A percentile compares a stretch with the other conserved stretches of the same genome.
These are phyloP conservation scores for Ondatra zibethicus DNA, from an alignment of 2,113 vertebrate species.

Conservation along the genomic window DNA sequence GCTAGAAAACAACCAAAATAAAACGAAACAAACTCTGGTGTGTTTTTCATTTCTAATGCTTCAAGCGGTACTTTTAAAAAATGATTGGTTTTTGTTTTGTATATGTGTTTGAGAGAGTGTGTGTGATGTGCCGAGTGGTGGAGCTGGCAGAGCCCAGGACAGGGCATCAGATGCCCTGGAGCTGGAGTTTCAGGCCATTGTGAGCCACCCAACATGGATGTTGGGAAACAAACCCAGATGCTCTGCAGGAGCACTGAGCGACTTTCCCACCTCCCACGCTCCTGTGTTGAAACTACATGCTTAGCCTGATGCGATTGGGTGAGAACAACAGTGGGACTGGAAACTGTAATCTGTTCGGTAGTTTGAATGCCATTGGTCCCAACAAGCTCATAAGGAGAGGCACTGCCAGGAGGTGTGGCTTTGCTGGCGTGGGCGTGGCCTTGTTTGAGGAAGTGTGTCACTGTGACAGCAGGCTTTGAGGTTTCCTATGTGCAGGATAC, in stretches of 20 bases:
- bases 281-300: background rate
- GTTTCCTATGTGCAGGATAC: background rate
- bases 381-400: background rate
- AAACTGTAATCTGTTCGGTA: background rate
- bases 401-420: background rate
- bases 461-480: background rate
- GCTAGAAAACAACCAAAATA: background rate
- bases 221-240: background rate
- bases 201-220: background rate
- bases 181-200: background rate
- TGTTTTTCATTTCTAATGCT: background rate
- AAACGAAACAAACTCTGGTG: background rate
- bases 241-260: background rate
- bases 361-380: background rate
- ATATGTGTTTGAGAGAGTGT: background rate
- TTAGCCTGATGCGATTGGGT: background rate
- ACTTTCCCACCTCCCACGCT: background rate
- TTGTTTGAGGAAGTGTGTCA: background rate
- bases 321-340: conserved; percentile 25
- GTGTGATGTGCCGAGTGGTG: background rate
- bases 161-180: background rate
- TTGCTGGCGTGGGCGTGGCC: background rate
- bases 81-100: background rate
- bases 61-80: background rate
- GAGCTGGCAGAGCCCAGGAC: background rate